Base-by-base conservation (phyloP, 2,113 vertebrate genomes). In the Entomyzon cyanotis region DNA sequence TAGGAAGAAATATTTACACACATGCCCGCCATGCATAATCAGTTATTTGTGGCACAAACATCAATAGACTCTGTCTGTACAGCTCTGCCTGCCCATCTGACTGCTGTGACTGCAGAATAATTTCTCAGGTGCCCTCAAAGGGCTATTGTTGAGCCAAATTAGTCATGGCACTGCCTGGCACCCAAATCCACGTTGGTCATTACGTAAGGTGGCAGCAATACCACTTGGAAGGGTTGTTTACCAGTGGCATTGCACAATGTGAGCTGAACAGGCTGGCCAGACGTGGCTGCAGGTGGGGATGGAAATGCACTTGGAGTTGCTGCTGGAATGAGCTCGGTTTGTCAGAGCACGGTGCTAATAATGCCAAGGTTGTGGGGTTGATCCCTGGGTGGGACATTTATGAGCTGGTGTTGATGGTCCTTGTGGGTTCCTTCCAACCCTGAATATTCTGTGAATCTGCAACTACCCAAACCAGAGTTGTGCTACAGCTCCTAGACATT, bases 101-200 rank as follows among this genome's bases (percentile, higher is more conserved):
- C 82, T 83, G 75, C 84, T 93, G 59, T 83, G 94, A 91, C 82
- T 94, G 76, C 88, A 89, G 94, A 96, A 81, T 92, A 93, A 96
- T 92, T 89, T 64, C 94, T 92, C 90, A 94, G 93, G 95, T 95
- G 90, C 83, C 92, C 94, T 94, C 94, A 97, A 96, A 93, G 83
- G 74, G 56, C 92, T 84, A 81, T 73, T 96, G 95, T 95, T 65
- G 77, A 89, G 96, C 46, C 37, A 33, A 87, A 86, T 94, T 93
- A 84, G 88, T 95, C 88, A 87, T 84, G 83, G 93, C n/a, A 90
- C 84, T 25, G 92, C 94, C 92, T 89, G 92, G 95, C 90, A 94
- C 91, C 78, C 89, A 87, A 86, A 59, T 5, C 83, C 84, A 70
- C 76, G 75, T 23, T 35, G 88, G 71, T 4, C n/a, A 84, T 96